Conservation (phyloP, 2,113 vertebrate genomes). For the Oryctolagus cuniculus region mOryCun1.1 NC_091436.1:161305501-161306000, state of each 20-base stretch:
- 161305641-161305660: too few relatives aligned
- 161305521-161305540: too few relatives aligned
- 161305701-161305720: background rate
- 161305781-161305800: background rate
- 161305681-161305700: too few relatives aligned
- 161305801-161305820: background rate
- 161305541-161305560: too few relatives aligned
- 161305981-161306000: background rate
- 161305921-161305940: background rate
- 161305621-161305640: too few relatives aligned
- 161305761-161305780: background rate
- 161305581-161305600: too few relatives aligned
- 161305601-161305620: too few relatives aligned
- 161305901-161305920: background rate
- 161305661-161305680: too few relatives aligned
- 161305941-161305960: background rate
- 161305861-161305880: background rate
- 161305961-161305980: background rate
- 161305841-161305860: background rate
- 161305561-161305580: too few relatives aligned
- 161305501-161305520: too few relatives aligned
- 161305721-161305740: background rate
- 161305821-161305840: background rate
- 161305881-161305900: background rate
- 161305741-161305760: background rate